phyloP scores from a whole-genome alignment of 2,888 invertebrate genomes.

The Chromoteleia sp. region DNA sequence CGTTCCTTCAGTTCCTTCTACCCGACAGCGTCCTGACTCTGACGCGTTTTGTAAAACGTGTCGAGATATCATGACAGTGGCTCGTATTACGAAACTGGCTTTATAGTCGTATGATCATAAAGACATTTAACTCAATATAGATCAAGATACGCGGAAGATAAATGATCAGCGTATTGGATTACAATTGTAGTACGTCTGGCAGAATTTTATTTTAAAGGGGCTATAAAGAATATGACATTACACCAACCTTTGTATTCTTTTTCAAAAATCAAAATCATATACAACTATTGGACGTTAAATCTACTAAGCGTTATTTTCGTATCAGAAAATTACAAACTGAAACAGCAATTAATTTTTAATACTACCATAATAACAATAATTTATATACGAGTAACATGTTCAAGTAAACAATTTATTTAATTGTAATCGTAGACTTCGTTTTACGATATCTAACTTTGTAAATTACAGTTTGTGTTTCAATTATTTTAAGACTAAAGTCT shows the following conservation, averaged over 20 bases:
- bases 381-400: too few relatives aligned
- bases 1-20: slow-evolving; percentile 71
- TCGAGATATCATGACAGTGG: slow-evolving; percentile 72
- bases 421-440: too few relatives aligned
- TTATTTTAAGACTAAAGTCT: too few relatives aligned
- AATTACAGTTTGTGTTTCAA: too few relatives aligned
- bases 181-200: slow-evolving; percentile 43
- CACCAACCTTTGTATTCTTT: too few relatives aligned
- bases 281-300: too few relatives aligned
- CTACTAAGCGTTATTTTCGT: background rate
- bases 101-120: slow-evolving; percentile 58
- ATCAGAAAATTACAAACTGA: too few relatives aligned
- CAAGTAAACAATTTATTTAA: too few relatives aligned
- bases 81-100: slow-evolving; percentile 63
- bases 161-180: slow-evolving; percentile 36
- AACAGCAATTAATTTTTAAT: too few relatives aligned
- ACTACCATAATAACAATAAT: too few relatives aligned
- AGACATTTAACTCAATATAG: slow-evolving; percentile 46
- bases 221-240: slow-evolving; percentile 14
- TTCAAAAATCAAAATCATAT: too few relatives aligned
- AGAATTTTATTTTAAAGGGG: slow-evolving; percentile 12
- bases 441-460: too few relatives aligned
- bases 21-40: slow-evolving; percentile 72
- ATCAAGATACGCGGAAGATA: slow-evolving; percentile 46
- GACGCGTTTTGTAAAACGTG: slow-evolving; percentile 77